phyloP scores from a whole-genome alignment of 2,113 vertebrate species.

The Barbus barbus region DNA sequence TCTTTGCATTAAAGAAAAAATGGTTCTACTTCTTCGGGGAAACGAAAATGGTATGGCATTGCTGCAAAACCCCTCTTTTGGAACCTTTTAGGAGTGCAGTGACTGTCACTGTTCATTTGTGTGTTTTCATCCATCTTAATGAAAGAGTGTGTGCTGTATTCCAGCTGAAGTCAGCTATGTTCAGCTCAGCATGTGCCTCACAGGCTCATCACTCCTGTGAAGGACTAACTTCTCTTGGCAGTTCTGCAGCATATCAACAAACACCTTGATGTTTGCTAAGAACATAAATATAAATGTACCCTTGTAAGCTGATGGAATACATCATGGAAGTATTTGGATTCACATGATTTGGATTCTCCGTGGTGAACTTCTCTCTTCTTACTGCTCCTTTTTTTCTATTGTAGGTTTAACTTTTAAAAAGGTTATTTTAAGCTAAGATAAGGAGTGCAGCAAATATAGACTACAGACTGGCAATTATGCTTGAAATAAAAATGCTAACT shows the following conservation, averaged over 20 bases:
- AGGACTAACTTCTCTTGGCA: slow-evolving; percentile 12
- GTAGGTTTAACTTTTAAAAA: background rate
- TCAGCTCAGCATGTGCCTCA: background rate
- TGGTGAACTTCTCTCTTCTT: background rate
- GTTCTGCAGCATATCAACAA: slow-evolving; percentile 6
- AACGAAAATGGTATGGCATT: no score
- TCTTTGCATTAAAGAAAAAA: no score
- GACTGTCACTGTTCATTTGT: slow-evolving; percentile 3
- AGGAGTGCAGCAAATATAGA: background rate
- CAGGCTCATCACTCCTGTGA: slow-evolving; percentile 6
- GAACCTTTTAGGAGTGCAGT: background rate
- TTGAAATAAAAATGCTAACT: background rate
- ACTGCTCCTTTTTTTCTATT: background rate
- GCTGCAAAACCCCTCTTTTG: no score
- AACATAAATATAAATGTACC: background rate
- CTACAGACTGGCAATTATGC: background rate
- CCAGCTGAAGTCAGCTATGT: slow-evolving; percentile 16
- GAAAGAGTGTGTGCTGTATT: slow-evolving; percentile 1
- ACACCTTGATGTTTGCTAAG: slow-evolving; percentile 1
- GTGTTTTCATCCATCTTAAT: slow-evolving; percentile 12
- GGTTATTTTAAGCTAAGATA: background rate
- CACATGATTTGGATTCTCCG: background rate
- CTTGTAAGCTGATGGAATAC: background rate
- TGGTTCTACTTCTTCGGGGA: no score
- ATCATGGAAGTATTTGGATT: background rate